phyloP scores from a whole-genome alignment of 1,140 invertebrate species.

The Sminthurinus signatus region DNA sequence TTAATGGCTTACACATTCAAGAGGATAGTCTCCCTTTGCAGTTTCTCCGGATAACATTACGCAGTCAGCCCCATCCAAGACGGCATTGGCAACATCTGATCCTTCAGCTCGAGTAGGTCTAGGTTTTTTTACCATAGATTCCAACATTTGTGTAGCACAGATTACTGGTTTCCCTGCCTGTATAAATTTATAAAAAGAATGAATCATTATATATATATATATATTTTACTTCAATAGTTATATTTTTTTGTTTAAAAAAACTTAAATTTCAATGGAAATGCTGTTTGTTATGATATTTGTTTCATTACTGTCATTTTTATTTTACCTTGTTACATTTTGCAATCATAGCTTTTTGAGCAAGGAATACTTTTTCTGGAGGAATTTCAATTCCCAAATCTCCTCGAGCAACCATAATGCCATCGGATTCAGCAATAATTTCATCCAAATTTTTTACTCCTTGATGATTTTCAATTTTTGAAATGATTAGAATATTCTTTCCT shows the following conservation, averaged over 20 bases:
- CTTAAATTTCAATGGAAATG: no score
- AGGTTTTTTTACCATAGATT: constrained; percentile 97
- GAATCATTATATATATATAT: no score
- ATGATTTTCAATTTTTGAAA: constrained; percentile 97
- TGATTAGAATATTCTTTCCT: constrained; percentile 90
- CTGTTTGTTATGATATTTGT: background rate
- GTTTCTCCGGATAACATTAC: constrained; percentile 99
- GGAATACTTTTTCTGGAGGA: constrained; percentile 96
- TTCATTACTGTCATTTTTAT: no score
- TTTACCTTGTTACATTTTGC: constrained; percentile 77
- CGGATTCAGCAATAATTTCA: constrained; percentile 84
- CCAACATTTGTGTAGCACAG: constrained; percentile 97
- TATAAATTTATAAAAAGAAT: background rate
- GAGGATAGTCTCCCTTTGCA: constrained; percentile 91
- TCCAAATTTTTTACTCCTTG: constrained; percentile 91
- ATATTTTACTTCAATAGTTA: no score
- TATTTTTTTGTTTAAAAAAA: no score
- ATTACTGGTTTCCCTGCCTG: constrained; percentile 90
- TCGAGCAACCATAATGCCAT: constrained; percentile 96
- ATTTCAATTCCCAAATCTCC: constrained; percentile 97
- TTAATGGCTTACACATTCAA: constrained; percentile 70
- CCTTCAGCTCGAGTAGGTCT: constrained; percentile 91
- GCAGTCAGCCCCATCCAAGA: constrained; percentile 95
- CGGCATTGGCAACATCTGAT: constrained; percentile 95
- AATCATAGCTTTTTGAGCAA: constrained; percentile 97